Evolutionary conservation across 2,113 vertebrate genomes (phyloP), one percentile per base, ranked within the genome.

Genomic region (Hippocampus abdominalis): DNA sequence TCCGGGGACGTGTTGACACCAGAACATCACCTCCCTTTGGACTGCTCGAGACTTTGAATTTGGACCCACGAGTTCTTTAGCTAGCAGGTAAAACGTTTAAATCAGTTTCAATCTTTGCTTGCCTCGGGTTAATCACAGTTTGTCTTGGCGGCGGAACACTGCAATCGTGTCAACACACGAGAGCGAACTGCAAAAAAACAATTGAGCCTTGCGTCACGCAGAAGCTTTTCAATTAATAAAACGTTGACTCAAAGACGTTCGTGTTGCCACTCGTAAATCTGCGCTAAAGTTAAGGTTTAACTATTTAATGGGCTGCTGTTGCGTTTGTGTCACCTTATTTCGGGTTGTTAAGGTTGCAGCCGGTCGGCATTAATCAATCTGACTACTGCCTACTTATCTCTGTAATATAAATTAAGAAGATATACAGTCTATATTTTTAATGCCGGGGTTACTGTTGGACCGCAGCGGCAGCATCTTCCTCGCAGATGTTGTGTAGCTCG

Each of bases 1-100:
- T 54, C 46, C 66, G 69, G 75, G 70, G 85, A 74, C 77, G 84
- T 80, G 86, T 71, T 66, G 76, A 81, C 60, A 72, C 73, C 40
- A 75, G 62, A 57, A 66, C 80, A 68, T 56, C 69, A 69, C 73
- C 77, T 81, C 72, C 63, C 78, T 61, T 80, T 69, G 80, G 78
- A 72, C 74, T 79, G 72, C 71, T 49, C 12, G 49, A 32, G 57
- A 81, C 71, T 46, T 46, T 65, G 23, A 48, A 59, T 63, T n/a
- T 23, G n/a, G 32, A 16, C 23, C 10, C 59, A 20, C 2, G 1
- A 59, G 39, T 60, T 51, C 15, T 39, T 36, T 29, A 3, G 49
- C 23, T 9, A 79, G 46, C 77, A 84, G 85, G 88, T 88, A 86
- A 84, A 18, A 64, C 39, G 61, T 42, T 63, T 23, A 44, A 44